Evolutionary conservation across 1,140 invertebrate species (phyloP).

Genomic region (Bombyx mori): ASM3026992v2 NC_085120.1:6416001-6416500

Average conservation of each 20-base stretch:
- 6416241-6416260: not conserved
- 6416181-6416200: too few relatives aligned
- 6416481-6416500: conserved; percentile 1
- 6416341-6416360: conserved; percentile 76
- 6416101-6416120: too few relatives aligned
- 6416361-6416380: conserved; percentile 72
- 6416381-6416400: conserved; percentile 79
- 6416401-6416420: conserved; percentile 80
- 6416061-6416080: not conserved
- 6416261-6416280: conserved; percentile 2
- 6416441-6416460: conserved; percentile 81
- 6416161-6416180: too few relatives aligned
- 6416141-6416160: too few relatives aligned
- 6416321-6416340: conserved; percentile 90
- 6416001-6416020: not conserved
- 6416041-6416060: too few relatives aligned
- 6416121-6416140: too few relatives aligned
- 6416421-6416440: conserved; percentile 75
- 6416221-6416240: too few relatives aligned
- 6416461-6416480: conserved; percentile 71
- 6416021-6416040: not conserved
- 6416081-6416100: too few relatives aligned
- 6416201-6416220: too few relatives aligned
- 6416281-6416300: conserved; percentile 77
- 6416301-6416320: conserved; percentile 86